Base-by-base conservation (phyloP, 2,888 invertebrate genomes). In the Trichacis sp. region DNA sequence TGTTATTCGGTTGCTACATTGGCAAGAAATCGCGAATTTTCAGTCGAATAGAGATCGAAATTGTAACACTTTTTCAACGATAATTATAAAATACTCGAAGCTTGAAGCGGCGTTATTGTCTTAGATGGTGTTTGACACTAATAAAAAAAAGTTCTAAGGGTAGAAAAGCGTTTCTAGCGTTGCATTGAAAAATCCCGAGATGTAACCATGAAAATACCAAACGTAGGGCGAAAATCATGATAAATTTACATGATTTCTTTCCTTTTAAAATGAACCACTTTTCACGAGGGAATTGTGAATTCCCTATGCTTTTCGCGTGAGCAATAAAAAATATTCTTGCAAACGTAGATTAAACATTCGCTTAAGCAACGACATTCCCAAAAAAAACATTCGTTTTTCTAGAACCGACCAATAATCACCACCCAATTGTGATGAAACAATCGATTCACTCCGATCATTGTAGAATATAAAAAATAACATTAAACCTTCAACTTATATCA, bases 341-440 rank as follows among this genome's bases (percentile, higher is more conserved):
- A 12, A 36, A 4, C 14, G 36, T 36, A 36, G 36, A 12, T 12
- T 36, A 4, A 36, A 36, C 14, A 4, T 36, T 55, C 50, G 19
- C 49, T 33, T 61, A 50, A 61, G 54, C 49, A 59, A 59, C 52
- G 54, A 61, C 36, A 60, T 60, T 59, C 59, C 52, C 47, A 59
- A 59, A 14, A 52, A 58, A 51, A 15, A 38, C 49, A n/a, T n/a
- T n/a, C n/a, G 3, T 24, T 24, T 24, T 5, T 3, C 24, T 24
- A 24, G 24, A 8, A 8, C 24, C 24, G 24, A 24, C 24, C 24
- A 24, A 24, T 24, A 3, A n/a, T n/a, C n/a, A n/a, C n/a, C n/a
- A n/a, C n/a, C n/a, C n/a, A n/a, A n/a, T n/a, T n/a, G n/a, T 24
- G 24, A 24, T 24, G 24, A 24, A 24, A 24, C 24, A 24, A 24